phyloP scores from a whole-genome alignment of 2,888 invertebrate genomes.

The Portevinia maculata region DNA sequence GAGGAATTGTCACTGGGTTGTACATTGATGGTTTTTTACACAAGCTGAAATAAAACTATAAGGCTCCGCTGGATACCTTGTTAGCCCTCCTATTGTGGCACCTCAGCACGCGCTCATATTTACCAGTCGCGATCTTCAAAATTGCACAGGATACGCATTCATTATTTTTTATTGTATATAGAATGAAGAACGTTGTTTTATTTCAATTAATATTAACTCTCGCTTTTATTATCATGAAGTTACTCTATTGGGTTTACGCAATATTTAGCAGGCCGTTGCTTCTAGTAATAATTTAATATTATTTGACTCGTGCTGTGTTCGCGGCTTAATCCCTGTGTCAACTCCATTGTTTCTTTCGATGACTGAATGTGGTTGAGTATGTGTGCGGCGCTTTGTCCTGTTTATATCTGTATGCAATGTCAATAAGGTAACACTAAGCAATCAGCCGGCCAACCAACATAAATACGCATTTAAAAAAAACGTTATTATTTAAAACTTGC shows the following conservation, averaged over 20 bases:
- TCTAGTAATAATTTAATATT: constrained; percentile 43
- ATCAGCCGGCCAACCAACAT: no score
- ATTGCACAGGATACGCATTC: constrained; percentile 50
- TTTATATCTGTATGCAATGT: constrained; percentile 7
- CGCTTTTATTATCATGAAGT: constrained; percentile 17
- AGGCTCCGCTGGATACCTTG: constrained; percentile 61
- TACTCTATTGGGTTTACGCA: constrained; percentile 3
- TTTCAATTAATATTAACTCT: constrained; percentile 38
- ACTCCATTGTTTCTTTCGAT: constrained; percentile 31
- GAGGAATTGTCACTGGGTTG: constrained; percentile 49
- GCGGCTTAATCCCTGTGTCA: constrained; percentile 13
- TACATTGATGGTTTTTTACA: constrained; percentile 36
- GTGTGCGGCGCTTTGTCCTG: background rate
- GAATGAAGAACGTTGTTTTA: constrained; percentile 32
- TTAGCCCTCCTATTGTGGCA: constrained; percentile 81
- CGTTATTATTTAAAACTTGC: no score
- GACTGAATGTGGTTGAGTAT: constrained; percentile 8
- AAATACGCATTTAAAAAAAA: no score
- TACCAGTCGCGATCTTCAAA: constrained; percentile 49
- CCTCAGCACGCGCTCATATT: constrained; percentile 81
- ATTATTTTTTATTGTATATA: constrained; percentile 29
- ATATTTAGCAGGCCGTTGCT: constrained; percentile 3
- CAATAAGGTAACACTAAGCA: no score
- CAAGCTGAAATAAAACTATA: constrained; percentile 45
- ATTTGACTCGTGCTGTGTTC: constrained; percentile 59